Evolutionary conservation across 2,888 invertebrate genomes (phyloP).

Genomic region (Willowsia nigromaculata): DNA sequence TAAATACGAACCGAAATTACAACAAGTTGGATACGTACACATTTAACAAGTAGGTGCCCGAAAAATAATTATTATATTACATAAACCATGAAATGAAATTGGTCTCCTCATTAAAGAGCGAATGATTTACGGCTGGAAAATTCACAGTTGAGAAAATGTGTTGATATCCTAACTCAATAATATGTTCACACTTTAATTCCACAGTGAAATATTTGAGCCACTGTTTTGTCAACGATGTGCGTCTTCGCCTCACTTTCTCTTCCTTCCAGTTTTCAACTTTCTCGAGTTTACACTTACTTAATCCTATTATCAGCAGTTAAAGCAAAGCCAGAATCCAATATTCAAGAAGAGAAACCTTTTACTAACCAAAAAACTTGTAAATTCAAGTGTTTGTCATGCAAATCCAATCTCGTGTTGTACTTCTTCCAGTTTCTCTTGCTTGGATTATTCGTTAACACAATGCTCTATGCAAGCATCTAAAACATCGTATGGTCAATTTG

Average conservation of each 20-base stretch:
- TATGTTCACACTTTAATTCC: background rate
- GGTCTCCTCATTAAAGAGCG: background rate
- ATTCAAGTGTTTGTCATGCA: constrained; percentile 47
- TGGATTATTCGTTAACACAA: background rate
- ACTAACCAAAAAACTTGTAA: constrained; percentile 21
- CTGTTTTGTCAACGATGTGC: constrained; percentile 10
- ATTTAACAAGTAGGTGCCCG: too few relatives aligned
- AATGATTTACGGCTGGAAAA: background rate
- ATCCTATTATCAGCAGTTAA: constrained; percentile 43
- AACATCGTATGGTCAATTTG: background rate
- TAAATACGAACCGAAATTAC: too few relatives aligned
- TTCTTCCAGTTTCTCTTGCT: background rate
- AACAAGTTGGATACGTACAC: too few relatives aligned
- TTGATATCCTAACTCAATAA: too few relatives aligned
- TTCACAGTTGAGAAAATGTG: background rate
- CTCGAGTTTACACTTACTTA: constrained; percentile 3
- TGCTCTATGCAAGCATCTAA: background rate
- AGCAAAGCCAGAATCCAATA: background rate
- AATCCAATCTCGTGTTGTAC: constrained; percentile 26
- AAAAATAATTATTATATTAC: too few relatives aligned
- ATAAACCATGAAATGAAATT: background rate
- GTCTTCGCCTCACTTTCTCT: too few relatives aligned
- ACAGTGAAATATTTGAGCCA: background rate
- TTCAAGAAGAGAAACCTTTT: background rate
- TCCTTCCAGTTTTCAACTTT: background rate